Evolutionary conservation across 2,113 vertebrate species (phyloP).

Genomic region (Aegithalos caudatus): DNA sequence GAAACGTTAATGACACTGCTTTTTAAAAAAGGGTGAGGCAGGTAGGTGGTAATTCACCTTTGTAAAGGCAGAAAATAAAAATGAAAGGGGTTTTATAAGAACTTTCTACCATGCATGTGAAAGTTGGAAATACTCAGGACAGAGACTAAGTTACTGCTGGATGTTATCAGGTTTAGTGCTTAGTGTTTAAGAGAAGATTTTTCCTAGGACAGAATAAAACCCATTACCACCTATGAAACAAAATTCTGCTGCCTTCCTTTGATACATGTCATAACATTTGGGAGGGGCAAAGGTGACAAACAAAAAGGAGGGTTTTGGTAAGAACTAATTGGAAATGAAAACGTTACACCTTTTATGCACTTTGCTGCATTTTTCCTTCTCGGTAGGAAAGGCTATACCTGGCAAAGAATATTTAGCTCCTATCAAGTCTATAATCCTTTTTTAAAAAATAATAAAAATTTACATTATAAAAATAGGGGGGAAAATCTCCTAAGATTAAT

Average conservation of each 20-base stretch:
- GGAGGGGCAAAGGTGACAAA: neutral
- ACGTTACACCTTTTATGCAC: neutral
- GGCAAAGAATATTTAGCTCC: neutral
- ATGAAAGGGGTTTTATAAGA: neutral
- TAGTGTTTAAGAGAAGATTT: neutral
- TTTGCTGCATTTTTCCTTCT: neutral
- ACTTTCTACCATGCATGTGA: neutral
- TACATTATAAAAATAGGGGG: neutral
- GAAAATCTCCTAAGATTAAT: neutral
- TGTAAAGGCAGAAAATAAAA: neutral
- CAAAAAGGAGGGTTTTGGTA: neutral
- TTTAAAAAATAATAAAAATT: neutral
- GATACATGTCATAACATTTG: fast-evolving
- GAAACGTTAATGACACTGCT: neutral
- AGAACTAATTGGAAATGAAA: neutral
- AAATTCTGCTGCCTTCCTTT: neutral
- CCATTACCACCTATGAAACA: neutral
- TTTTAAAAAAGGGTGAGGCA: neutral
- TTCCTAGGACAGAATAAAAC: neutral
- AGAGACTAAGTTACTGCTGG: neutral
- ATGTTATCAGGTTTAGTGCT: neutral
- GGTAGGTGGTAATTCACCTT: neutral
- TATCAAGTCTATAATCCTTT: neutral
- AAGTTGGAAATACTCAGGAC: neutral
- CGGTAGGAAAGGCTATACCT: neutral